phyloP scores from a whole-genome alignment of 2,888 invertebrate genomes.

The Dastarcus helophoroides region DNA sequence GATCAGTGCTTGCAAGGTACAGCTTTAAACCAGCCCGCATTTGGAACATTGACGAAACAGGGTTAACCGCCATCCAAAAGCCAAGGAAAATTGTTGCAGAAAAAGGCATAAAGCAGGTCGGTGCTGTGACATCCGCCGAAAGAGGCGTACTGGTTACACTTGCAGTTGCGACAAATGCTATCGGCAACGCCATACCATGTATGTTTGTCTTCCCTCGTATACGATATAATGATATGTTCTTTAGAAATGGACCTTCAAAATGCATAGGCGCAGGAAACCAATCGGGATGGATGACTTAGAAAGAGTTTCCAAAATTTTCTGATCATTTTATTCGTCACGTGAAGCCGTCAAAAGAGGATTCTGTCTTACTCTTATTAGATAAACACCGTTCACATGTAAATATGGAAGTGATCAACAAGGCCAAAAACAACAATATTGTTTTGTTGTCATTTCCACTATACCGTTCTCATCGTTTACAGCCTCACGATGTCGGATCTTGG shows the following conservation, averaged over 20 bases:
- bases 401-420: too few relatives aligned
- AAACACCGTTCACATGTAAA: too few relatives aligned
- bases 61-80: slow-evolving; percentile 21
- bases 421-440: too few relatives aligned
- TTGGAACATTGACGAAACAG: slow-evolving; percentile 12
- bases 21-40: slow-evolving; percentile 8
- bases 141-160: slow-evolving; percentile 21
- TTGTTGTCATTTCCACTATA: too few relatives aligned
- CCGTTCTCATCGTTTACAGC: too few relatives aligned
- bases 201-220: slow-evolving; percentile 22
- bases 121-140: slow-evolving; percentile 22
- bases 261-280: slow-evolving; percentile 12
- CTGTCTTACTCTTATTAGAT: too few relatives aligned
- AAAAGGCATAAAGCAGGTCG: slow-evolving; percentile 23
- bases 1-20: slow-evolving; percentile 9
- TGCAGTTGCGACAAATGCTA: slow-evolving; percentile 17
- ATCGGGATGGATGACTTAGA: slow-evolving; percentile 17
- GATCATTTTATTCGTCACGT: too few relatives aligned
- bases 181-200: slow-evolving; percentile 23
- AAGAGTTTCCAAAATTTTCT: slow-evolving; percentile 9
- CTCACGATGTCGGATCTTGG: too few relatives aligned
- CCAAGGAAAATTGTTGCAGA: slow-evolving; percentile 22
- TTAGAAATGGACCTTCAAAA: slow-evolving; percentile 11
- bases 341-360: too few relatives aligned
- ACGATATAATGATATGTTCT: slow-evolving; percentile 10